Conservation (phyloP, 2,888 invertebrate species). For the Callyntrura sp. region DNA sequence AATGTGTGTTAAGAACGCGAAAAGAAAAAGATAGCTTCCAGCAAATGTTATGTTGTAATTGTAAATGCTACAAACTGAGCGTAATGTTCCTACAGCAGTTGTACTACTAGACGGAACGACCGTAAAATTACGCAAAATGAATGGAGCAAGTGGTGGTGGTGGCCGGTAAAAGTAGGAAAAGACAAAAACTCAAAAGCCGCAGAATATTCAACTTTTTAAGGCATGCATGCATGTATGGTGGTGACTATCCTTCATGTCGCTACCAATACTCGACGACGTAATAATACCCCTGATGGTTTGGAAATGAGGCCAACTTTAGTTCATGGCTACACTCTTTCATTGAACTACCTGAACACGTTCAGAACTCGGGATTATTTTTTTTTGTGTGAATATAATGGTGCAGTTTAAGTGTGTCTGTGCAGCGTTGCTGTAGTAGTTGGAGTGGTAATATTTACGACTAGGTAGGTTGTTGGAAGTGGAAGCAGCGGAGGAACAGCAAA, state of each 20-base stretch:
- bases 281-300: conserved; percentile 51
- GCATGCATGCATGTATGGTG: neutral
- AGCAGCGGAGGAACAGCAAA: conserved; percentile 1
- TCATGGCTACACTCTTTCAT: conserved; percentile 55
- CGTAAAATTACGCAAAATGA: conserved; percentile 36
- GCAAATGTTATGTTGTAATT: conserved; percentile 16
- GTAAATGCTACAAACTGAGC: conserved; percentile 6
- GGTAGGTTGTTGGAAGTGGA: neutral
- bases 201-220: conserved; percentile 16
- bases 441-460: neutral
- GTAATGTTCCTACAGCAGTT: neutral
- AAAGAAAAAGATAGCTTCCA: conserved; percentile 54
- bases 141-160: neutral
- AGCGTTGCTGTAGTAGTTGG: neutral
- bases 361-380: neutral
- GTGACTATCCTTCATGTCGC: conserved; percentile 17
- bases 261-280: conserved; percentile 35
- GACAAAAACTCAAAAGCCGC: conserved; percentile 19
- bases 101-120: neutral
- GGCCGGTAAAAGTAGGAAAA: neutral
- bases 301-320: conserved; percentile 72
- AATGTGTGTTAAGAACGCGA: neutral
- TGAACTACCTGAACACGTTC: conserved; percentile 39
- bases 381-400: neutral
- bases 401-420: neutral